Evolutionary conservation across 2,888 invertebrate genomes (phyloP).

Genomic region (Orgyia antiqua): DNA sequence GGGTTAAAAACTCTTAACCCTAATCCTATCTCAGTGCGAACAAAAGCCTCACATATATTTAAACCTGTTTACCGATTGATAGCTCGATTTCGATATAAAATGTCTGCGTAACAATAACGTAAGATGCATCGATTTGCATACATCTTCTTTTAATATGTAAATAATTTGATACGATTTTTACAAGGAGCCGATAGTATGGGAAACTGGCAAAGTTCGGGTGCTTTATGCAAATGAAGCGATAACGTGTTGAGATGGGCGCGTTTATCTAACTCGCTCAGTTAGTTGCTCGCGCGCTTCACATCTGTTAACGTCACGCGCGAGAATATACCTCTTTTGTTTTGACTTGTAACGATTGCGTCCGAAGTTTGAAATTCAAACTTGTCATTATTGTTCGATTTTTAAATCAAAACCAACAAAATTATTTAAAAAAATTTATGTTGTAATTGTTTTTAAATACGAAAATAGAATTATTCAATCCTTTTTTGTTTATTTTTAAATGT

Average conservation of each 20-base stretch:
- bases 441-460: slow-evolving; percentile 6
- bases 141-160: slow-evolving; percentile 67
- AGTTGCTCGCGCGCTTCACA: slow-evolving; percentile 70
- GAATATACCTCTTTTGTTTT: slow-evolving; percentile 25
- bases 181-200: slow-evolving; percentile 55
- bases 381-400: slow-evolving; percentile 19
- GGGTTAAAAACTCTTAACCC: slow-evolving; percentile 53
- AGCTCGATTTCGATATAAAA: slow-evolving; percentile 64
- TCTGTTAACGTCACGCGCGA: slow-evolving; percentile 53
- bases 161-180: slow-evolving; percentile 55
- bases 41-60: slow-evolving; percentile 59
- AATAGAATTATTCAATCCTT: slow-evolving; percentile 3
- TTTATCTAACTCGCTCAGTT: slow-evolving; percentile 55
- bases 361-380: slow-evolving; percentile 15
- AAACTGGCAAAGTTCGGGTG: slow-evolving; percentile 40
- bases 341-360: slow-evolving; percentile 29
- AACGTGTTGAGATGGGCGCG: slow-evolving; percentile 50
- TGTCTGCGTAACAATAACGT: slow-evolving; percentile 48
- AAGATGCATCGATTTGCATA: slow-evolving; percentile 66
- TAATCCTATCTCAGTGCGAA: slow-evolving; percentile 57
- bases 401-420: background rate
- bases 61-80: slow-evolving; percentile 76
- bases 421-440: background rate
- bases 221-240: slow-evolving; percentile 70
- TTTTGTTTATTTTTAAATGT: slow-evolving; percentile 6